phyloP scores from a whole-genome alignment of 2,888 invertebrate species.

The Nomada flava region DNA sequence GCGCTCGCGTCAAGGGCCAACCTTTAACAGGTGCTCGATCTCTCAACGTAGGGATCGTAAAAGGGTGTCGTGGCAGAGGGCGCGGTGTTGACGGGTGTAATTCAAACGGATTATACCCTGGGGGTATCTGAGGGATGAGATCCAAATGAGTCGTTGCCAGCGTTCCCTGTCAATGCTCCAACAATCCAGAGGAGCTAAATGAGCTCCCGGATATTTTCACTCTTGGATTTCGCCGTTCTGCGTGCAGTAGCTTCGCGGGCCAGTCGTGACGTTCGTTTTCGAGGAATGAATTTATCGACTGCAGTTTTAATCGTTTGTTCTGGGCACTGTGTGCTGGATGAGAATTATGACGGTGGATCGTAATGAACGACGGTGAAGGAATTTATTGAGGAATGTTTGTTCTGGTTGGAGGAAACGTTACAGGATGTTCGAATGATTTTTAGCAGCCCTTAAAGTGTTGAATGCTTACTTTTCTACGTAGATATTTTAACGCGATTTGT shows the following conservation, averaged over 20 bases:
- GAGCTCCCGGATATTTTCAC: constrained; percentile 59
- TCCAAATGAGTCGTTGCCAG: constrained; percentile 76
- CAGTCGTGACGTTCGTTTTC: constrained; percentile 14
- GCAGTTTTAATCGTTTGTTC: constrained; percentile 17
- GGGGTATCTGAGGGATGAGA: constrained; percentile 74
- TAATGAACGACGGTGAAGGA: constrained; percentile 8
- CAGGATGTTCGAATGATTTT: neutral
- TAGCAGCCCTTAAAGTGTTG: neutral
- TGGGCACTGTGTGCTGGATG: neutral
- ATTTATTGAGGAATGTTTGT: constrained; percentile 8
- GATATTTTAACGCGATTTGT: too few species aligned
- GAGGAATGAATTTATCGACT: constrained; percentile 32
- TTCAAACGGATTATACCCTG: constrained; percentile 81
- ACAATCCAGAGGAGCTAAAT: constrained; percentile 54
- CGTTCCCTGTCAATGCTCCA: constrained; percentile 49
- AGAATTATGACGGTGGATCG: constrained; percentile 8
- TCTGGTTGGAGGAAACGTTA: neutral
- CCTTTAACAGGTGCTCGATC: constrained; percentile 78
- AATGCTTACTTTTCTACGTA: too few species aligned
- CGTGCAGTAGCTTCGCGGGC: constrained; percentile 3
- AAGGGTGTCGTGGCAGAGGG: constrained; percentile 54
- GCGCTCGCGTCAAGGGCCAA: constrained; percentile 36
- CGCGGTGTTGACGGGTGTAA: constrained; percentile 75
- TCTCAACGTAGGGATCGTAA: constrained; percentile 65
- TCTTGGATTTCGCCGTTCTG: constrained; percentile 5